These are phyloP conservation scores for Alces alces DNA, from an alignment of 2,113 vertebrate species.

Conservation along the genomic window DNA sequence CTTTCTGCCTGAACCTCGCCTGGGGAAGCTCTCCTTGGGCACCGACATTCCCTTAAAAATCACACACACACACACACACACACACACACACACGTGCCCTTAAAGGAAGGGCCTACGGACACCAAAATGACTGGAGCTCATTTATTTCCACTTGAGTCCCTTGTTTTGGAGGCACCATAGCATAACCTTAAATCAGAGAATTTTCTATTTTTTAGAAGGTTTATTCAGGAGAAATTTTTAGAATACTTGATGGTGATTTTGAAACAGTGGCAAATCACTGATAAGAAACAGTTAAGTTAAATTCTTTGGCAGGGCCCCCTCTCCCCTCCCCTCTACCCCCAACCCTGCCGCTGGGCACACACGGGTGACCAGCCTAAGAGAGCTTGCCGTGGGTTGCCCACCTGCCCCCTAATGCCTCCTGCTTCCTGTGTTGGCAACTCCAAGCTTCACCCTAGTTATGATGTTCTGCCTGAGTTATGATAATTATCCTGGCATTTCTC, in stretches of 20 bases:
- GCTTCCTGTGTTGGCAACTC: too few species aligned
- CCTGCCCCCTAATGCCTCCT: accelerated
- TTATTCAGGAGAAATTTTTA: background rate
- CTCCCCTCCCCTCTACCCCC: accelerated
- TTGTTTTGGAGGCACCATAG: background rate
- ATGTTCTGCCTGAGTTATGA: background rate
- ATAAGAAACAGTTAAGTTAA: background rate
- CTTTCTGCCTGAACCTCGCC: background rate
- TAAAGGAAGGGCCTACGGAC: background rate
- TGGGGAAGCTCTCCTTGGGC: background rate
- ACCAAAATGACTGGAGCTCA: background rate
- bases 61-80: background rate
- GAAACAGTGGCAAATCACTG: background rate
- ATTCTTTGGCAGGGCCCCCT: background rate
- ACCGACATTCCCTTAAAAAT: background rate
- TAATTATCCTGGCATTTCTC: background rate
- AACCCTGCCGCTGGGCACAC: too few species aligned
- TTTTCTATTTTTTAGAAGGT: background rate
- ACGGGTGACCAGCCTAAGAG: accelerated
- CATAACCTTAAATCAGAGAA: background rate
- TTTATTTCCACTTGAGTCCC: background rate
- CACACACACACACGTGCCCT: background rate
- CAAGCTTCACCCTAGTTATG: background rate
- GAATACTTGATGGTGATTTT: background rate
- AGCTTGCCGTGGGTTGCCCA: background rate